These are phyloP conservation scores for Amiota mariae DNA, from an alignment of 2,888 invertebrate genomes.

Conservation along the genomic window DNA sequence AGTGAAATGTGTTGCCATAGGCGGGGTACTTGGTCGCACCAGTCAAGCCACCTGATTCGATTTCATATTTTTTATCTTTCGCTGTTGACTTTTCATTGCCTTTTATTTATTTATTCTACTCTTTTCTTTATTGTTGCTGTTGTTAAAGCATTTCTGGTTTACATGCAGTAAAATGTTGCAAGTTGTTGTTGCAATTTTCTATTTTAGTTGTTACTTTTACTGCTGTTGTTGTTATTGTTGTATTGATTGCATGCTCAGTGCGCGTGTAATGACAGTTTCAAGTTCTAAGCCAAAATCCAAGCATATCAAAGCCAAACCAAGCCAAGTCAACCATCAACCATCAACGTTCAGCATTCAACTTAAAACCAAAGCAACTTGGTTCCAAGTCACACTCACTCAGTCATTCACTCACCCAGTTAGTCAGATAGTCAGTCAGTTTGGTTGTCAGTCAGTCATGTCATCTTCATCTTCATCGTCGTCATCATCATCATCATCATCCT, in stretches of 20 bases:
- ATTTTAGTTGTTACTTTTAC: slow-evolving; percentile 45
- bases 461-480: neutral
- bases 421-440: neutral
- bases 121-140: neutral
- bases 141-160: slow-evolving; percentile 21
- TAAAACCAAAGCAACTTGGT: too few species aligned
- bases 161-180: slow-evolving; percentile 29
- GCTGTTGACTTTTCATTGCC: slow-evolving; percentile 20
- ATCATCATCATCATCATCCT: neutral
- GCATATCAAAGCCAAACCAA: slow-evolving; percentile 30
- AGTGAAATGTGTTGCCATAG: too few species aligned
- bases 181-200: slow-evolving; percentile 29
- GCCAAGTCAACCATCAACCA: slow-evolving; percentile 22
- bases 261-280: slow-evolving; percentile 65
- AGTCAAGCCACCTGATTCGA: slow-evolving; percentile 21
- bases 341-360: neutral
- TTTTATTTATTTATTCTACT: slow-evolving; percentile 18
- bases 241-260: slow-evolving; percentile 67
- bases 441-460: neutral
- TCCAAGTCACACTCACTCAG: too few species aligned
- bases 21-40: neutral
- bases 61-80: slow-evolving; percentile 23
- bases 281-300: slow-evolving; percentile 63
- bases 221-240: slow-evolving; percentile 37
- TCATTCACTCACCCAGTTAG: too few species aligned